Percentiles rank a stretch among this genome's conserved stretches.
phyloP scores from a whole-genome alignment of 2,797 vertebrate genomes.

The Danio jaintianensis region DNA sequence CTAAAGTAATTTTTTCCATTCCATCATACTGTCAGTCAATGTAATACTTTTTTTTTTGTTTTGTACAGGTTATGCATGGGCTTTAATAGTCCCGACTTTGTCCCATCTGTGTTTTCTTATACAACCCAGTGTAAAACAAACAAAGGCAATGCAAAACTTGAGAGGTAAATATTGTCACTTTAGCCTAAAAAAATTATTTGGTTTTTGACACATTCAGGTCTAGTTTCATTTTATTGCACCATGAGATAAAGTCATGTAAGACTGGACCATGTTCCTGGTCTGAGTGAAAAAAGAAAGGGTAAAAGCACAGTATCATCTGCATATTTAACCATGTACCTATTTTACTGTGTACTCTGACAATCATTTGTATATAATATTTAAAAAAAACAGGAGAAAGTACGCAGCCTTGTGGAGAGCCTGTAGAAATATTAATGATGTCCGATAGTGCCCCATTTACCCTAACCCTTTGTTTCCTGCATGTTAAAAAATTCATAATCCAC shows the following conservation, averaged over 20 bases:
- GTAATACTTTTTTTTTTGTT: background rate
- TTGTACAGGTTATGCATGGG: background rate
- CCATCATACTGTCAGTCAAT: background rate
- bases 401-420: no score
- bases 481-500: no score
- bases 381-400: no score
- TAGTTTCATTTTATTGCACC: background rate
- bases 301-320: background rate
- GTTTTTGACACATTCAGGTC: background rate
- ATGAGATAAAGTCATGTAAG: background rate
- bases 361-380: no score
- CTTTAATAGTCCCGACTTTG: background rate
- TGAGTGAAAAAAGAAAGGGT: background rate
- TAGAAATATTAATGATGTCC: no score
- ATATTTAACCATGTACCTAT: background rate
- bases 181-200: background rate
- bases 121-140: background rate
- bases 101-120: background rate
- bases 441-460: no score
- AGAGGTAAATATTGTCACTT: background rate
- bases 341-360: background rate
- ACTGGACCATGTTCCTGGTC: background rate
- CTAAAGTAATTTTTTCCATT: background rate
- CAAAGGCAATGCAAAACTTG: background rate
- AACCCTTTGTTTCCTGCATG: no score